These are phyloP conservation scores for Drosophila setifemur DNA, from an alignment of 1,140 invertebrate genomes.

Conservation along the genomic window DNA sequence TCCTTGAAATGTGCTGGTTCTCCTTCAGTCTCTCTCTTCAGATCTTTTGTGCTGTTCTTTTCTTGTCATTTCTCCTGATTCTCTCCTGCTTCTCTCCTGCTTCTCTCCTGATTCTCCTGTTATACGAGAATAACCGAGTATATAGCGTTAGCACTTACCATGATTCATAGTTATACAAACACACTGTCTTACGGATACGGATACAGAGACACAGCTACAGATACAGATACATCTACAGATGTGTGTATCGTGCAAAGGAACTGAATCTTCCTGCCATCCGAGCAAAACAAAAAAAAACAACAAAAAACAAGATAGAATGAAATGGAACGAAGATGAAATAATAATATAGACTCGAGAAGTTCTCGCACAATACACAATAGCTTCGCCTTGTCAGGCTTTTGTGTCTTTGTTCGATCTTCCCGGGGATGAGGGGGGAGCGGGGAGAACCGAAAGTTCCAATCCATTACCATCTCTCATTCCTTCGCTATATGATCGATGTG, in stretches of 20 bases:
- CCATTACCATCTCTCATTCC: not conserved
- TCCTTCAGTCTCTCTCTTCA: conserved; percentile 8
- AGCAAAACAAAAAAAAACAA: not conserved
- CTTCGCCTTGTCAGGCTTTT: conserved; percentile 38
- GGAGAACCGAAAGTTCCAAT: not conserved
- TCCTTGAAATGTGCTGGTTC: conserved; percentile 31
- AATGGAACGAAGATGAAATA: conserved; percentile 1
- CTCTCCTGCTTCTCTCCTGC: conserved; percentile 2
- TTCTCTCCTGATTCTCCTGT: conserved; percentile 6
- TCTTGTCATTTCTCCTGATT: conserved; percentile 28
- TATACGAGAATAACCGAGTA: conserved; percentile 1
- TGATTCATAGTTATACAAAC: conserved; percentile 68
- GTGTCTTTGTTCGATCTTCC: conserved; percentile 16
- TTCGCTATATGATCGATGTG: conserved; percentile 39
- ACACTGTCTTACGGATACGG: conserved; percentile 6
- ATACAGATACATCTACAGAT: not conserved
- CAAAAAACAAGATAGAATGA: conserved; percentile 11
- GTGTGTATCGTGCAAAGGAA: too few species aligned
- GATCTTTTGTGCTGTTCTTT: conserved; percentile 44
- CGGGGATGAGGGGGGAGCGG: not conserved
- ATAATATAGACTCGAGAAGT: conserved; percentile 8
- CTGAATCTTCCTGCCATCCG: conserved; percentile 12
- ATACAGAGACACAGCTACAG: too few species aligned
- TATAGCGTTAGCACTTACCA: conserved; percentile 59
- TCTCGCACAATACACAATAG: conserved; percentile 26